Base-by-base conservation (phyloP, 1,140 invertebrate genomes). In the Ptiloglossa arizonensis region DNA sequence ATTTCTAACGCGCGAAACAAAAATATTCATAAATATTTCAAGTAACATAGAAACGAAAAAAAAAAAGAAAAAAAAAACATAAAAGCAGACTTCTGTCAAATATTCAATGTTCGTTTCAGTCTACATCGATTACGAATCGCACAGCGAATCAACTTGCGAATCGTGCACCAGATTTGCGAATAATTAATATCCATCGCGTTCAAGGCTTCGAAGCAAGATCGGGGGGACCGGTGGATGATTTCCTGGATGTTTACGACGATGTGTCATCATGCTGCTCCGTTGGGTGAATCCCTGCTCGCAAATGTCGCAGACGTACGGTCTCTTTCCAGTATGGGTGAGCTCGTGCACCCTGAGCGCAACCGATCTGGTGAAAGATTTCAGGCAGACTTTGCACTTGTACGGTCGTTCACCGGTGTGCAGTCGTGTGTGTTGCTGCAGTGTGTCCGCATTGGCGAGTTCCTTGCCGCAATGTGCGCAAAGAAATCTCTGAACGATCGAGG, bases 271-370 rank as follows among this genome's bases (percentile, higher is more conserved):
- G 17, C 69, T 78, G 15, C 52, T 71, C 8, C 75, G 48, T 24
- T 75, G 68, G 50, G 94, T 95, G 89, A 96, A 96, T 4, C 94
- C 93, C 87, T 96, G 95, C 1, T 91, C 92, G 82, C 96, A 97
- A 15, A 93, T 89, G n/a, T 92, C 90, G 78, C 95, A 94, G 70
- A 93, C 78, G 87, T 94, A 95, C 0, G 94, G 94, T 70, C 93
- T 87, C 72, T 94, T 92, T 17, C 93, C 93, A 0, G 95, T 96
- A 80, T 96, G 95, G 41, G 94, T 94, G 13, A 94, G 84, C 46
- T 94, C 88, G 86, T 95, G 95, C 41, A 95, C 94, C 76, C 35
- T 41, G 3, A 62, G 59, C 0, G 35, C 6, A n/a, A 44, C 11
- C 8, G n/a, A 41, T 13, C 22, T 62, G 59, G 11, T 0, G 35